These are phyloP conservation scores for Drosophila multiciliata DNA, from an alignment of 2,888 invertebrate genomes.

Conservation along the genomic window DNA sequence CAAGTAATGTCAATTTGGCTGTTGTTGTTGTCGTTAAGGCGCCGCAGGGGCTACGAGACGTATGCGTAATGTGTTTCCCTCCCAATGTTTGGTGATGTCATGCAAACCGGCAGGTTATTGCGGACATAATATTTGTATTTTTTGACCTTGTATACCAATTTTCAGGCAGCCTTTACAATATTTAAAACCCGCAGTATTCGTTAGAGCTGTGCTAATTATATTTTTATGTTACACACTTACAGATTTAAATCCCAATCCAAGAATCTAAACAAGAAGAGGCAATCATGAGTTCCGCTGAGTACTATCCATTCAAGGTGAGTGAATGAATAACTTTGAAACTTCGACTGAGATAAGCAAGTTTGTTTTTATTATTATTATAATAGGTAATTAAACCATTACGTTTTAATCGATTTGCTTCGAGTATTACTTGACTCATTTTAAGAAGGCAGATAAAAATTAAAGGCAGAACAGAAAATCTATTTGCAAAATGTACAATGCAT, in stretches of 20 bases:
- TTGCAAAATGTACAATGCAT: not conserved
- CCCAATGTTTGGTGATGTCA: constrained; percentile 58
- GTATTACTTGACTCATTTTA: constrained; percentile 17
- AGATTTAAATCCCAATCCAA: constrained; percentile 80
- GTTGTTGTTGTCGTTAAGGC: constrained; percentile 33
- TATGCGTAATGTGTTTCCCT: constrained; percentile 50
- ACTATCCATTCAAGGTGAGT: constrained; percentile 94
- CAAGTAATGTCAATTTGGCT: constrained; percentile 17
- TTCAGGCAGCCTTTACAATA: constrained; percentile 7
- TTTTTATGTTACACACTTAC: constrained; percentile 49
- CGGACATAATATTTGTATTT: constrained; percentile 10
- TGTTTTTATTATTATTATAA: not conserved
- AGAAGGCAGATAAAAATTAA: constrained; percentile 3
- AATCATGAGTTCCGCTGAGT: constrained; percentile 91
- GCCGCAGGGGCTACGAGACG: constrained; percentile 56
- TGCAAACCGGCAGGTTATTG: constrained; percentile 27
- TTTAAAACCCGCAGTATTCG: constrained; percentile 18
- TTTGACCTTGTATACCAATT: constrained; percentile 44
- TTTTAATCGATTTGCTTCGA: constrained; percentile 27
- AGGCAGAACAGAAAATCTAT: not conserved
- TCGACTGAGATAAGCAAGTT: constrained; percentile 4
- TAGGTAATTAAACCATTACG: constrained; percentile 20
- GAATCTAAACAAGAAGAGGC: constrained; percentile 83
- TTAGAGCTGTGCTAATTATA: constrained; percentile 45
- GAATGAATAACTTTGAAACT: not conserved